Conservation (phyloP, 92 coral and sea anemone species). For the Epizoanthus illoricatus region DNA sequence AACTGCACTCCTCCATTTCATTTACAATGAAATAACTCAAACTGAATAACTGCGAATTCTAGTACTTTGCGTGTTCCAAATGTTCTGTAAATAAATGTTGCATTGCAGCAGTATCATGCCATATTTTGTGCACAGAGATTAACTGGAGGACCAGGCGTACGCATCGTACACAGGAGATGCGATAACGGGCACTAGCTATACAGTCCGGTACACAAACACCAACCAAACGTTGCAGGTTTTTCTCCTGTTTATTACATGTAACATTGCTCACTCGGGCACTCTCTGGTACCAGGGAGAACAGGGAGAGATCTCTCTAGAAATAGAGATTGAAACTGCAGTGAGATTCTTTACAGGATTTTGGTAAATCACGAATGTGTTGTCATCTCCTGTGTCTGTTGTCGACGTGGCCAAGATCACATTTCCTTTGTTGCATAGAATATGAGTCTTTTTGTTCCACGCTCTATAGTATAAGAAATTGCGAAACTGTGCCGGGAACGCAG, state of each 20-base stretch:
- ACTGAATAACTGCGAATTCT: too few species aligned
- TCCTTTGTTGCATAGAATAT: constrained; percentile 40
- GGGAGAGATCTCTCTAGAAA: constrained; percentile 25
- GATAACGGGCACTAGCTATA: background rate
- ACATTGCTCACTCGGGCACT: constrained; percentile 10
- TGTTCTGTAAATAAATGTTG: background rate
- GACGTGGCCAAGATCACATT: constrained; percentile 24
- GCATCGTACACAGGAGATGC: background rate
- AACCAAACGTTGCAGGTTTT: constrained; percentile 17
- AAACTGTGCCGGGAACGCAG: too few species aligned
- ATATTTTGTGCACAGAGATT: background rate
- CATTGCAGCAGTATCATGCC: background rate
- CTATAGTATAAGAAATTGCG: too few species aligned
- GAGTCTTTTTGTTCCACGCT: background rate
- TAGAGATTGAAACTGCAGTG: background rate
- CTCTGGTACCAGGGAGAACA: background rate
- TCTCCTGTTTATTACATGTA: constrained; percentile 13
- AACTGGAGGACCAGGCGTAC: too few species aligned
- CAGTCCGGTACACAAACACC: background rate
- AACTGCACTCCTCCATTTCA: background rate
- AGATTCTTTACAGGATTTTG: background rate
- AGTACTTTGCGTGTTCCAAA: background rate
- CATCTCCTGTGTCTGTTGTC: background rate
- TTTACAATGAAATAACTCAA: background rate
- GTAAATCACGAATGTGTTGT: background rate